Evolutionary conservation across 2,797 vertebrate species (phyloP).

Genomic region (Serranus cabrilla): DNA sequence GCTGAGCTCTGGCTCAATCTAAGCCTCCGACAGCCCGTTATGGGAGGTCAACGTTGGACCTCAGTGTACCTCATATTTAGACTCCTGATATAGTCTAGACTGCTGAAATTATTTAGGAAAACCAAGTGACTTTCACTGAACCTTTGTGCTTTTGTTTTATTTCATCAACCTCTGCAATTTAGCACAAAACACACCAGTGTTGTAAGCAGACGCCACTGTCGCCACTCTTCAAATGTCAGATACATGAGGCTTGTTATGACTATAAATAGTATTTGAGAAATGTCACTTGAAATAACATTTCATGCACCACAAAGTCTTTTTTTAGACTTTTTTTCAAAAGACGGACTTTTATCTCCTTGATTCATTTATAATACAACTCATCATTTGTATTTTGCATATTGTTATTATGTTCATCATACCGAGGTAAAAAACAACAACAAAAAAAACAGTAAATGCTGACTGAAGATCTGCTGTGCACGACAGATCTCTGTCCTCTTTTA

Average conservation of each 20-base stretch:
- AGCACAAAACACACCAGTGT: constrained; percentile 2
- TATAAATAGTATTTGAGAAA: constrained; percentile 10
- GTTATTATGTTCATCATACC: constrained; percentile 3
- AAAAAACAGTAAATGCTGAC: constrained; percentile 2
- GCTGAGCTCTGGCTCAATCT: constrained; percentile 50
- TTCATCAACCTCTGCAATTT: background rate
- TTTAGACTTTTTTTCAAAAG: too few species aligned
- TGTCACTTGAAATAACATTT: constrained; percentile 3
- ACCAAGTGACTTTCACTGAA: constrained; percentile 12
- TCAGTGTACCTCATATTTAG: constrained; percentile 13
- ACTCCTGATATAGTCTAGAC: constrained; percentile 42
- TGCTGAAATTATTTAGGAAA: constrained; percentile 12
- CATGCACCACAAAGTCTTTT: too few species aligned
- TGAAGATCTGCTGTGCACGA: constrained; percentile 30
- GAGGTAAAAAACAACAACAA: constrained; percentile 18
- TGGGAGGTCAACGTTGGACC: constrained; percentile 16
- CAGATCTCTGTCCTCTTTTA: constrained; percentile 56
- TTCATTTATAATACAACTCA: background rate
- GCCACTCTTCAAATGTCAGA: constrained; percentile 8
- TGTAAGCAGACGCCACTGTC: background rate
- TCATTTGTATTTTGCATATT: background rate
- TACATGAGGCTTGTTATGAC: background rate
- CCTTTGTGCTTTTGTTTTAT: background rate
- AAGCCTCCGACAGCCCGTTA: constrained; percentile 48
- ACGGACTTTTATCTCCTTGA: background rate